Percentiles rank a stretch among this genome's conserved stretches.
phyloP scores from a whole-genome alignment of 2,888 invertebrate species.

The Pterobdella sp. region DNA sequence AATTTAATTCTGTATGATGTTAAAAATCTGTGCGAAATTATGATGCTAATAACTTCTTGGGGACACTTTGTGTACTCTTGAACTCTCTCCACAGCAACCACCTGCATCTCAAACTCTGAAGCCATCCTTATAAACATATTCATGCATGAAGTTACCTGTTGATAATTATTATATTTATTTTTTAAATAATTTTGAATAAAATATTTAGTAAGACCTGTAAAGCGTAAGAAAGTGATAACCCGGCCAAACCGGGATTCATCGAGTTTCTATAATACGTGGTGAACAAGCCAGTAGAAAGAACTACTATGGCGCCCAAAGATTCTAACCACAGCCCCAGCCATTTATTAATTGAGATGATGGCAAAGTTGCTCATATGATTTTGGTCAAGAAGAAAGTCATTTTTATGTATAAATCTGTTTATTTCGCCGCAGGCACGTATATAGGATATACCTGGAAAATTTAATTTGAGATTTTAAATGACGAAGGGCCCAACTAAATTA shows the following conservation, averaged over 20 bases:
- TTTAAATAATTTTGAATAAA: not conserved
- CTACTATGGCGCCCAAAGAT: not conserved
- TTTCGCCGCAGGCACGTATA: no score
- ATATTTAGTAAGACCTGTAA: not conserved
- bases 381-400: not conserved
- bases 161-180: not conserved
- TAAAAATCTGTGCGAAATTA: no score
- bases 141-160: slow-evolving; percentile 53
- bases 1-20: no score
- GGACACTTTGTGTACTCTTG: slow-evolving; percentile 62
- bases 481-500: no score
- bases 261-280: not conserved
- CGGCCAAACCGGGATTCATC: not conserved
- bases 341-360: not conserved
- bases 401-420: not conserved
- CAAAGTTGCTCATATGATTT: not conserved
- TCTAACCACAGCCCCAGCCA: not conserved
- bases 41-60: slow-evolving; percentile 11
- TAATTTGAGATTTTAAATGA: no score
- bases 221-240: not conserved
- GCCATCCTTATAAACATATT: slow-evolving; percentile 94
- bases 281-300: not conserved
- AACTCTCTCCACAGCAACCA: slow-evolving; percentile 90
- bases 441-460: no score
- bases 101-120: slow-evolving; percentile 91